Base-by-base conservation (phyloP, 2,888 invertebrate genomes). In the Chymomyza procnemis region DNA sequence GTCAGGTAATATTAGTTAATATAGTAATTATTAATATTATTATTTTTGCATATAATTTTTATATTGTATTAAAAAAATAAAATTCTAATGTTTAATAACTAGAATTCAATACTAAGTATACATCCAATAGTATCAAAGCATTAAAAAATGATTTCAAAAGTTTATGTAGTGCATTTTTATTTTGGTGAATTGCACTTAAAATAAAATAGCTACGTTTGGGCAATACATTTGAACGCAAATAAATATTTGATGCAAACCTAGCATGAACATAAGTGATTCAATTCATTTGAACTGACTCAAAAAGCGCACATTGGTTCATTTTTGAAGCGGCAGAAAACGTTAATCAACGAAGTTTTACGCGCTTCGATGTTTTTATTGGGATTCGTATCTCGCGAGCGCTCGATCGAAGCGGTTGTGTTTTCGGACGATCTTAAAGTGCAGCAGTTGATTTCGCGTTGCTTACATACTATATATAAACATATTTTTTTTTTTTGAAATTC, bases 361-460 rank as follows among this genome's bases (percentile, higher is more conserved):
- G 34, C 34, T 0, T 12, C 34, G 6, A 41, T 41, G 34, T 41
- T 41, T 41, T 12, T 41, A 41, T 41, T 41, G 12, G 9, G 34
- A 41, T 41, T 41, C 34, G 78, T 81, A 62, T 68, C 65, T 75
- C 70, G 78, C 75, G 78, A 75, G 66, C 76, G 64, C 64, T 71
- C 16, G 70, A 79, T 73, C 71, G 70, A 73, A 73, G 71, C 73
- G 76, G 80, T 80, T 74, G 60, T 50, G 48, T 50, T 50, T 50
- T 50, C 18, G 16, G 48, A 18, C 48, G 48, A 18, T 18, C 46
- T 60, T 16, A 41, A 57, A 74, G 52, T 46, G 64, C 64, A 64
- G 64, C 59, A 65, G 16, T 48, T 30, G 59, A 56, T 69, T 60
- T 66, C 62, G 47, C 16, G 48, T 61, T 61, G 34, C 59, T 26